Percentiles rank a stretch among this genome's conserved stretches.
These are phyloP conservation scores for Meloidogyne floridensis DNA, from an alignment of 1,140 invertebrate genomes.

Conservation along the genomic window DNA sequence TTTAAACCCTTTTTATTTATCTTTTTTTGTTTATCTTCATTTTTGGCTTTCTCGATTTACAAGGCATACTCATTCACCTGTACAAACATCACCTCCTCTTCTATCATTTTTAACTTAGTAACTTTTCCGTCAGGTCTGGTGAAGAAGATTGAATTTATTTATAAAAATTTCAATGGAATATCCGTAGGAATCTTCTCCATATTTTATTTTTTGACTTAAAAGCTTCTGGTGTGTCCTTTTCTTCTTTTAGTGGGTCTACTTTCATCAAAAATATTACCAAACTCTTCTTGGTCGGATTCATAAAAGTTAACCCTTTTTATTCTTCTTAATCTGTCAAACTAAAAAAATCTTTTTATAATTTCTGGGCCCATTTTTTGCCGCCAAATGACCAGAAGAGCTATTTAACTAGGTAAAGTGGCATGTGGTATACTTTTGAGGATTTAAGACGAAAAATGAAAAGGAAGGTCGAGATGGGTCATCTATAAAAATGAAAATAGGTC, in stretches of 20 bases:
- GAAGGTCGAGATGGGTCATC: neutral
- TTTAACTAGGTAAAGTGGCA: neutral
- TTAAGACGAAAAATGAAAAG: neutral
- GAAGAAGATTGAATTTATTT: too few relatives aligned
- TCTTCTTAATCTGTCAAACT: slow-evolving; percentile 1
- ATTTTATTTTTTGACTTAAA: neutral
- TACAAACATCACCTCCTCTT: too few relatives aligned
- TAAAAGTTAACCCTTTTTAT: neutral
- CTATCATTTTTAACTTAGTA: too few relatives aligned
- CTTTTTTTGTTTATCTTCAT: too few relatives aligned
- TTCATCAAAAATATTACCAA: neutral
- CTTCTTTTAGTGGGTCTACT: neutral
- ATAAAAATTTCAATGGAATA: too few relatives aligned
- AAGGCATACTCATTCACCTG: too few relatives aligned
- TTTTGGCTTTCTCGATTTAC: too few relatives aligned
- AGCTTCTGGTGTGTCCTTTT: neutral
- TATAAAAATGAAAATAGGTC: neutral
- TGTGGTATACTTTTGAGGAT: neutral
- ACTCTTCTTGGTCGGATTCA: neutral
- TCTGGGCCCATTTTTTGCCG: neutral
- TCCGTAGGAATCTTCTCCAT: too few relatives aligned
- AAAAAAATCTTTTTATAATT: neutral
- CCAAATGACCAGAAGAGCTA: neutral
- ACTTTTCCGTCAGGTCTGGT: too few relatives aligned
- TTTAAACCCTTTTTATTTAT: too few relatives aligned